Percentiles rank a stretch among this genome's conserved stretches.
phyloP scores from a whole-genome alignment of 1,140 invertebrate genomes.

The Ostrea edulis region DNA sequence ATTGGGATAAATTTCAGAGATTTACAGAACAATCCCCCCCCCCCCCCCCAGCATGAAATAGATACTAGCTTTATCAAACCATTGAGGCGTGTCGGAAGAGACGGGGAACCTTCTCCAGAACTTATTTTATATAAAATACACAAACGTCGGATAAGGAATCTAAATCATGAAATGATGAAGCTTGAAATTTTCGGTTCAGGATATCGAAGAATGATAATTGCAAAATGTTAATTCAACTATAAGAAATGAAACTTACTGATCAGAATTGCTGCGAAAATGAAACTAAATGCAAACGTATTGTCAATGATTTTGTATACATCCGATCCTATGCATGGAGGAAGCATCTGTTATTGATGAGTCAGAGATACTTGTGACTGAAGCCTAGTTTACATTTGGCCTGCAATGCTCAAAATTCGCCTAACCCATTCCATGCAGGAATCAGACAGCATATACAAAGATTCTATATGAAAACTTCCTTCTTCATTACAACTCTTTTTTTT shows the following conservation, averaged over 20 bases:
- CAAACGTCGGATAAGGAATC: background rate
- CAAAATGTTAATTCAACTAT: background rate
- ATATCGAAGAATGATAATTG: slow-evolving; percentile 21
- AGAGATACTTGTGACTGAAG: no score
- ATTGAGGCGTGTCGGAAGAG: slow-evolving; percentile 43
- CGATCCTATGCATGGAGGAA: background rate
- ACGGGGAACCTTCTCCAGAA: slow-evolving; percentile 26
- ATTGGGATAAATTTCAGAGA: slow-evolving; percentile 47
- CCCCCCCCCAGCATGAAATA: slow-evolving; percentile 28
- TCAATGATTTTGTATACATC: background rate
- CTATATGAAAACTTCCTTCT: no score
- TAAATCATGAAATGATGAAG: slow-evolving; percentile 22
- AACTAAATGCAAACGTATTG: slow-evolving; percentile 21
- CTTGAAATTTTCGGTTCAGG: no score
- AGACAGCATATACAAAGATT: no score
- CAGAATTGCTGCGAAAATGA: slow-evolving; percentile 45
- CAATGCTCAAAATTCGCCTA: no score
- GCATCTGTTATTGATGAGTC: background rate
- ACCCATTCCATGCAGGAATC: no score
- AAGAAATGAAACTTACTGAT: background rate
- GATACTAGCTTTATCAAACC: slow-evolving; percentile 50
- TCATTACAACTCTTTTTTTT: no score
- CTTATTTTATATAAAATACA: slow-evolving; percentile 30
- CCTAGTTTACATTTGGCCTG: no score
- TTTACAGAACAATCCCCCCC: slow-evolving; percentile 21